phyloP scores from a whole-genome alignment of 2,113 vertebrate species.

The Cephalopholis sonnerati region DNA sequence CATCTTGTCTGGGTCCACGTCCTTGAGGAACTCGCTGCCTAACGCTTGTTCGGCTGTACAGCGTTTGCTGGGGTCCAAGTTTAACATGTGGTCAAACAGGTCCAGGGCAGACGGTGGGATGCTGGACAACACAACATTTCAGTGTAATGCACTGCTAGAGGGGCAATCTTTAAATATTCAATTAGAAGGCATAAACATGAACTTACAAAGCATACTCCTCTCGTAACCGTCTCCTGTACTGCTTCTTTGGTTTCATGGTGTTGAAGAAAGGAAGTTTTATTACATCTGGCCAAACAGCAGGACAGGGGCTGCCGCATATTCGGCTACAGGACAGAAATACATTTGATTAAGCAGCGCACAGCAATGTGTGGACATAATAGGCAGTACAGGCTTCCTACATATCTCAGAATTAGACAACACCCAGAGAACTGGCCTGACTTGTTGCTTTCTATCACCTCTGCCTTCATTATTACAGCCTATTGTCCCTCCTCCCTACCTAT shows the following conservation, averaged over 20 bases:
- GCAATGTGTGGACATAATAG: neutral
- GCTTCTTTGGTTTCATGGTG: slow-evolving; percentile 99
- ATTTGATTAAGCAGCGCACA: neutral
- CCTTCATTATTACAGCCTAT: too few relatives aligned
- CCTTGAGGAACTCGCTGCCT: slow-evolving; percentile 94
- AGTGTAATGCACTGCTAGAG: neutral
- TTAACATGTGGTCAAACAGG: slow-evolving; percentile 98
- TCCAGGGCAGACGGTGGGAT: slow-evolving; percentile 94
- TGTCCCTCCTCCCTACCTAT: neutral
- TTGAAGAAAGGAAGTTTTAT: slow-evolving; percentile 99
- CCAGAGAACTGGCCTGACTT: slow-evolving; percentile 14
- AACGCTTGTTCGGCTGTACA: slow-evolving; percentile 97
- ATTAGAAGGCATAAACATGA: neutral
- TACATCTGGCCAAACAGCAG: slow-evolving; percentile 98
- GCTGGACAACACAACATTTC: slow-evolving; percentile 72
- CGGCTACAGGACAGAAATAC: slow-evolving; percentile 83
- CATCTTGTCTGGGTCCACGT: slow-evolving; percentile 98
- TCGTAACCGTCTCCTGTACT: slow-evolving; percentile 94
- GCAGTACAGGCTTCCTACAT: neutral
- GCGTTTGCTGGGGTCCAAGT: slow-evolving; percentile 96
- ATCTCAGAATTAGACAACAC: neutral
- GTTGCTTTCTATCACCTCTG: neutral
- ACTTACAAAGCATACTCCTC: slow-evolving; percentile 99
- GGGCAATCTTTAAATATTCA: neutral
- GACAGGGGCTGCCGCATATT: slow-evolving; percentile 97